Base-by-base conservation (phyloP, 2,888 invertebrate species). In the Melanostoma scalare region DNA sequence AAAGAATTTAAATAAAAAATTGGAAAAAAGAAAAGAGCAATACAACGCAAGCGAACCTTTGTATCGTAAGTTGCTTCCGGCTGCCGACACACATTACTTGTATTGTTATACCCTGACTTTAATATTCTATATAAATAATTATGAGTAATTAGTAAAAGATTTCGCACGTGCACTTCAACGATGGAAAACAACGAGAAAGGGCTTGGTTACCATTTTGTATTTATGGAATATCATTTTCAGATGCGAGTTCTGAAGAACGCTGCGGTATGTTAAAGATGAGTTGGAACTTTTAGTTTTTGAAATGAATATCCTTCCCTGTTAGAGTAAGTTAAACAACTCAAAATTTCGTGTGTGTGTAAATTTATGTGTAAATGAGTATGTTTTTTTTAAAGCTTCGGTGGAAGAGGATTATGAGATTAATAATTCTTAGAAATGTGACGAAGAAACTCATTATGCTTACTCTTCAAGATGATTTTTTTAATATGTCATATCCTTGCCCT, bases 1-100 rank as follows among this genome's bases (percentile, higher is more conserved):
- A 81, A 77, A 50, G 77, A 55, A 61, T 73, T 77, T 82, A 73
- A 63, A 77, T 82, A 46, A 61, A 63, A 48, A 31, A 48, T n/a
- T n/a, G 4, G 38, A 8, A 60, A 35, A 61, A 36, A 61, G 36
- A n/a, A 63, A 9, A 38, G 10, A n/a, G 6, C 6, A 58, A 35
- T 42, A 30, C 58, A 58, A 30, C 42, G 42, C 20, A n/a, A 46
- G 46, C 46, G 20, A 20, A 20, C 40, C 38, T 50, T 38, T 63
- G 63, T 48, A 63, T 50, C 63, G 20, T 20, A 20, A 20, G 20
- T 20, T 20, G 20, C 20, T 20, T 20, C 20, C 20, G 20, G 20
- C 50, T 38, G 31, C 63, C 48, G 31, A 61, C 20, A 36, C 3
- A 10, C 44, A 44, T n/a, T 35, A 44, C 33, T 36, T 35, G 30